Evolutionary conservation across 2,888 invertebrate species (phyloP), one percentile per base, ranked within the genome.

Genomic region (Philopedon plagiatum): DNA sequence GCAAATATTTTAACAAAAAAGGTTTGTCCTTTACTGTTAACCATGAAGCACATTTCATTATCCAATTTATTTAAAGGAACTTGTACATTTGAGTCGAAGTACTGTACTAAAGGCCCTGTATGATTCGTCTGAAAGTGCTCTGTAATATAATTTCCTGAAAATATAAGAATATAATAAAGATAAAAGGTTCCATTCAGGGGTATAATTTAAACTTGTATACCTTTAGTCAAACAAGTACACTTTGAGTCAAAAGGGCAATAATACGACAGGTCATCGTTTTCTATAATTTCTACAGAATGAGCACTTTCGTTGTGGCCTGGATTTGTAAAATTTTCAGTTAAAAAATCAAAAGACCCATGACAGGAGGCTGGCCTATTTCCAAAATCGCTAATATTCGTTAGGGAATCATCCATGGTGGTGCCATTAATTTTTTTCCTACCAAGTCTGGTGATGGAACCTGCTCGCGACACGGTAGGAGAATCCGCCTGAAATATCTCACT

Each of bases 401-500:
- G 65, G 2, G 74, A 74, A 26, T 71, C 66, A 32, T 73, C 63
- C 66, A 73, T 73, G n/a, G 65, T 70, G 13, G 62, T 66, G 7
- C 32, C 71, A 65, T 71, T 78, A 74, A 72, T 76, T 74, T 39
- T 71, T 73, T 56, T 39, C 41, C 74, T 77, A 21, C 79, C 76
- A 51, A 83, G 56, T 68, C 80, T 75, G 9, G 72, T 77, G 15
- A 79, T 75, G 5, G 83, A 83, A 62, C 76, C 78, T 26, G 80
- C 76, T 75, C 83, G 79, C 7, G 83, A 82, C n/a, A 80, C 78
- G 11, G 67, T 66, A 4, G 83, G 80, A 73, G 80, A 81, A 19
- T 76, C 76, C 0, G 76, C 65, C 66, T 81, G 80, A 77, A 84
- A 86, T 80, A 88, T 86, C 83, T 87, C 87, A 77, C 85, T 86